Evolutionary conservation across 2,888 invertebrate species (phyloP).

Genomic region (Griposia aprilina): DNA sequence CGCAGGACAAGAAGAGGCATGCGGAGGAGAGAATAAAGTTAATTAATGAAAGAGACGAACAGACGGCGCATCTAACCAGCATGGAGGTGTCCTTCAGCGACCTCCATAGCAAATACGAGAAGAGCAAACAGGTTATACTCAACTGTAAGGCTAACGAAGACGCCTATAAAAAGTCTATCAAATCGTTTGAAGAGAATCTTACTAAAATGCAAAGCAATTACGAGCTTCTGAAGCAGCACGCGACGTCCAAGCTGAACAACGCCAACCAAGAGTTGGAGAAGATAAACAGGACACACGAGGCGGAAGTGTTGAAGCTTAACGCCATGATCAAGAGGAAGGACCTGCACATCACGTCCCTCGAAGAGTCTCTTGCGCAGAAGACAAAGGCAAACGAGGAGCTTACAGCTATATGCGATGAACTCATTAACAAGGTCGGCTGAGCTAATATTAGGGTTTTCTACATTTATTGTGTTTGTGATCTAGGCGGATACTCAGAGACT

Average conservation of each 20-base stretch:
- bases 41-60: conserved; percentile 91
- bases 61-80: conserved; percentile 91
- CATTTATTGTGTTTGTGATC: conserved; percentile 76
- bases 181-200: conserved; percentile 93
- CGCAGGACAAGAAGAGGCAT: conserved; percentile 91
- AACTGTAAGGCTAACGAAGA: conserved; percentile 92
- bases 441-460: conserved; percentile 70
- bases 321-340: conserved; percentile 97
- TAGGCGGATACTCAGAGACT: conserved; percentile 75
- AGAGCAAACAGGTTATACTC: conserved; percentile 91
- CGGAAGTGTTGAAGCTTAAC: conserved; percentile 95
- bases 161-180: conserved; percentile 92
- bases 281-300: conserved; percentile 93
- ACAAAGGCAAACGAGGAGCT: conserved; percentile 97
- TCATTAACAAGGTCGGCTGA: conserved; percentile 92
- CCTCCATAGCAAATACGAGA: conserved; percentile 92
- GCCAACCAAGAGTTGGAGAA: conserved; percentile 95
- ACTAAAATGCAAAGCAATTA: conserved; percentile 95
- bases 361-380: conserved; percentile 96
- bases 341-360: conserved; percentile 95
- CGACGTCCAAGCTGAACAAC: conserved; percentile 95
- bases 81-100: conserved; percentile 92
- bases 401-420: conserved; percentile 97
- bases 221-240: conserved; percentile 96
- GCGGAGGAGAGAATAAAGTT: conserved; percentile 89